These are phyloP conservation scores for Drosophila parthenogenetica DNA, from an alignment of 2,888 invertebrate genomes.

Conservation along the genomic window DNA sequence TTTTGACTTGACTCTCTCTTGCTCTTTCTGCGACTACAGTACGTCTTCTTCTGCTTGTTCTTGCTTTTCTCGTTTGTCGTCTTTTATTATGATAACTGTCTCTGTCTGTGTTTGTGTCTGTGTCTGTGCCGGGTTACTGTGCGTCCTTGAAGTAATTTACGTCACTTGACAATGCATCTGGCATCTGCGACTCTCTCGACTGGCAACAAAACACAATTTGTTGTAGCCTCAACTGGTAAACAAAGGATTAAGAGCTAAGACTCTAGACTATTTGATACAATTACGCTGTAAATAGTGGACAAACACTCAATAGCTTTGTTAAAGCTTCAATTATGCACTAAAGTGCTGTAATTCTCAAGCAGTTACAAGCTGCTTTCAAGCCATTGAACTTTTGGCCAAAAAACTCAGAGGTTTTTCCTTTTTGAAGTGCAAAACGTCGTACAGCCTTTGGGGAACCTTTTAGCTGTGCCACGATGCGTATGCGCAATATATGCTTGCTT, in stretches of 20 bases:
- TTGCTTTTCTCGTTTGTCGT: slow-evolving; percentile 25
- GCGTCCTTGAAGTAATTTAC: slow-evolving; percentile 81
- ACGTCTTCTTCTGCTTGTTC: slow-evolving; percentile 6
- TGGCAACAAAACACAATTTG: background rate
- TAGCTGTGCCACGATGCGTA: slow-evolving; percentile 62
- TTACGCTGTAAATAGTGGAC: slow-evolving; percentile 30
- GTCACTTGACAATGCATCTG: slow-evolving; percentile 59
- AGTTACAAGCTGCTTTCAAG: slow-evolving; percentile 20
- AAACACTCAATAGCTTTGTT: background rate
- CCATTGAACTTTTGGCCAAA: slow-evolving; percentile 61
- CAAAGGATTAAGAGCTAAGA: slow-evolving; percentile 39
- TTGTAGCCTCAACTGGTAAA: slow-evolving; percentile 8
- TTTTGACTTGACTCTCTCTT: slow-evolving; percentile 19
- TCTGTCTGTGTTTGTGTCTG: slow-evolving; percentile 31
- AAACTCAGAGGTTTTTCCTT: slow-evolving; percentile 1
- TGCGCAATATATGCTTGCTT: slow-evolving; percentile 63
- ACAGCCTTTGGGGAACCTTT: slow-evolving; percentile 6
- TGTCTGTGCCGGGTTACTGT: slow-evolving; percentile 54
- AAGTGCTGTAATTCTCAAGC: slow-evolving; percentile 4
- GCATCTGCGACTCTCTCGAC: background rate
- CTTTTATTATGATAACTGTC: slow-evolving; percentile 65
- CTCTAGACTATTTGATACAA: slow-evolving; percentile 19
- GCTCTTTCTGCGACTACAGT: background rate
- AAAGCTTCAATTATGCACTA: background rate
- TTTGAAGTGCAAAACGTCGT: slow-evolving; percentile 44